These are phyloP conservation scores for Anarsia innoxiella DNA, from an alignment of 2,888 invertebrate genomes.

Conservation along the genomic window DNA sequence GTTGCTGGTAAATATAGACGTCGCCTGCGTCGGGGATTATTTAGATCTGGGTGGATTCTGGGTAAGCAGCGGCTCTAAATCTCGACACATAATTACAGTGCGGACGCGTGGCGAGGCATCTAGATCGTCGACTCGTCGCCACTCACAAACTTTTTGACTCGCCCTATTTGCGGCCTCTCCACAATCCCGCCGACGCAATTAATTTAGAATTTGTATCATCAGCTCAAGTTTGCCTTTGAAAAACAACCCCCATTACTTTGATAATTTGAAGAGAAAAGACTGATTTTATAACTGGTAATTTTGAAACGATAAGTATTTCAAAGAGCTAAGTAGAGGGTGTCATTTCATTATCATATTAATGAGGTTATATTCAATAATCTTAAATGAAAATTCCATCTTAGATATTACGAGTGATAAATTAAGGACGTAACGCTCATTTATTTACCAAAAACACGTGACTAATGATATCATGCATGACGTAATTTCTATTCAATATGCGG, in stretches of 20 bases:
- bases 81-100: conserved; percentile 50
- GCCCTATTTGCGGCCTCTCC: conserved; percentile 25
- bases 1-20: conserved; percentile 26
- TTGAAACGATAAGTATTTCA: too few species aligned
- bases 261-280: conserved; percentile 1
- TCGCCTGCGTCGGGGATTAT: conserved; percentile 42
- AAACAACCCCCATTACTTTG: conserved; percentile 7
- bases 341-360: too few species aligned
- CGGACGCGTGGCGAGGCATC: conserved; percentile 35
- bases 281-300: not conserved
- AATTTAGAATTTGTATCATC: conserved; percentile 17
- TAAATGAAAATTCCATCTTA: too few species aligned
- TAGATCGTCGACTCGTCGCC: conserved; percentile 34
- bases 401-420: too few species aligned
- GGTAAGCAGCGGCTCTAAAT: conserved; percentile 42
- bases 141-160: conserved; percentile 43
- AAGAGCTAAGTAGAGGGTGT: too few species aligned
- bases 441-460: too few species aligned
- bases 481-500: not conserved
- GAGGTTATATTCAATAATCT: too few species aligned
- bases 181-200: conserved; percentile 15
- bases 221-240: conserved; percentile 13
- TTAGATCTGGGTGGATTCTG: conserved; percentile 48
- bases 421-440: too few species aligned
- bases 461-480: not conserved